phyloP scores from a whole-genome alignment of 1,140 invertebrate genomes.

The Saccostrea cuccullata region DNA sequence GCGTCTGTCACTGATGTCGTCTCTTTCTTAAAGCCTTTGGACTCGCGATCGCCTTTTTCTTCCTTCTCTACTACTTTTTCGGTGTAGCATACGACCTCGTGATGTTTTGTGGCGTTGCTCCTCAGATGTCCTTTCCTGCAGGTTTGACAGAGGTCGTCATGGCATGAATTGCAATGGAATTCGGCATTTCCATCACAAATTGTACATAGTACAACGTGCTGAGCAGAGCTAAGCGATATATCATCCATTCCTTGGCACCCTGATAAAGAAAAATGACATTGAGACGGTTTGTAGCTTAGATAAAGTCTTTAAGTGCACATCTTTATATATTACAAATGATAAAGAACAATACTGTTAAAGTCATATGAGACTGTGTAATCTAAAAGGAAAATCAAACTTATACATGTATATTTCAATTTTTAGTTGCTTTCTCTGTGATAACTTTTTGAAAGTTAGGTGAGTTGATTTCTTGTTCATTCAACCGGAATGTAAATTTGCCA shows the following conservation, averaged over 20 bases:
- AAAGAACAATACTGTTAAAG: too few species aligned
- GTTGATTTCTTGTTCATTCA: too few species aligned
- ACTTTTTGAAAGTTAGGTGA: too few species aligned
- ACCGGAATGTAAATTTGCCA: too few species aligned
- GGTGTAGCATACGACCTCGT: neutral
- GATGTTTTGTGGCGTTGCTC: neutral
- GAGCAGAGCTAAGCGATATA: neutral
- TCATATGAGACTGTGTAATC: too few species aligned
- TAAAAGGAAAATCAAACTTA: too few species aligned
- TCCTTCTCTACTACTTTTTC: neutral
- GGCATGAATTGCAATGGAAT: neutral
- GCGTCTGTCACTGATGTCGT: too few species aligned
- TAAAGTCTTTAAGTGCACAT: too few species aligned
- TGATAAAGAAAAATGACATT: neutral
- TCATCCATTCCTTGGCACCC: neutral
- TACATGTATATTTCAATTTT: too few species aligned
- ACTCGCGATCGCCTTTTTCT: neutral
- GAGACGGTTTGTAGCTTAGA: too few species aligned
- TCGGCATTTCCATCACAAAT: neutral
- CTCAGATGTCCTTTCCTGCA: neutral
- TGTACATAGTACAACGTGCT: neutral
- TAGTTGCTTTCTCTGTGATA: too few species aligned
- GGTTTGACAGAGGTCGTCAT: neutral
- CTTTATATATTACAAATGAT: too few species aligned
- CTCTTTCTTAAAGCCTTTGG: neutral